A percentile compares a stretch with the other conserved stretches of the same genome.
Evolutionary conservation across 2,888 invertebrate genomes (phyloP).

Genomic region (Philonicus albiceps): DNA sequence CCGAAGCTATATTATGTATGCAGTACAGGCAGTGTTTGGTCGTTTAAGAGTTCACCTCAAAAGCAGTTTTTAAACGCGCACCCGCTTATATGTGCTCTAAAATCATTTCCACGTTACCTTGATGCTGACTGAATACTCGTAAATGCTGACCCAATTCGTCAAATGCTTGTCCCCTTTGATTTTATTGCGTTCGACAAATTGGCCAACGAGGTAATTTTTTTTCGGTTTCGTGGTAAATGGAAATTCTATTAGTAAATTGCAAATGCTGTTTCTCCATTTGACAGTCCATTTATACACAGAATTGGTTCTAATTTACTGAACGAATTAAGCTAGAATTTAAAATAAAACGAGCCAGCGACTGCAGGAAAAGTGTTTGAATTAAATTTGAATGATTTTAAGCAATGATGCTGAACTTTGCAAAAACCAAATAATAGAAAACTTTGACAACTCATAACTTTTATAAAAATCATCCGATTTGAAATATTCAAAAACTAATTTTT

Average conservation of each 20-base stretch:
- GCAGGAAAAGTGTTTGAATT: too few species aligned
- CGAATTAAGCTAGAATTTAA: not conserved
- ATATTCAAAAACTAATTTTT: too few species aligned
- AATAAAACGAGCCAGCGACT: not conserved
- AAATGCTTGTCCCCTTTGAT: not conserved
- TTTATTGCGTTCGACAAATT: not conserved
- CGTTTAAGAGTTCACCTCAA: not conserved
- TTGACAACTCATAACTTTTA: too few species aligned
- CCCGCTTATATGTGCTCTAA: not conserved
- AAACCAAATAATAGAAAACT: too few species aligned
- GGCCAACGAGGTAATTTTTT: not conserved
- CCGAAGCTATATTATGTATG: too few species aligned
- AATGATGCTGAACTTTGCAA: too few species aligned
- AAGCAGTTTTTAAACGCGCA: not conserved
- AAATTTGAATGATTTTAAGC: too few species aligned
- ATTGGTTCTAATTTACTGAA: not conserved
- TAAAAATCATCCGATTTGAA: too few species aligned
- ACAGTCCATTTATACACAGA: not conserved
- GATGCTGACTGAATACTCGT: not conserved
- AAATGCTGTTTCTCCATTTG: not conserved
- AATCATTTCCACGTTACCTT: not conserved
- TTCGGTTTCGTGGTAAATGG: not conserved
- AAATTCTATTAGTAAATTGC: not conserved
- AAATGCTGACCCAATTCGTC: not conserved
- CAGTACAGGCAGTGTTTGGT: too few species aligned